Base-by-base conservation (phyloP, 2,113 vertebrate genomes). In the Ptilorrhoa leucosticta region DNA sequence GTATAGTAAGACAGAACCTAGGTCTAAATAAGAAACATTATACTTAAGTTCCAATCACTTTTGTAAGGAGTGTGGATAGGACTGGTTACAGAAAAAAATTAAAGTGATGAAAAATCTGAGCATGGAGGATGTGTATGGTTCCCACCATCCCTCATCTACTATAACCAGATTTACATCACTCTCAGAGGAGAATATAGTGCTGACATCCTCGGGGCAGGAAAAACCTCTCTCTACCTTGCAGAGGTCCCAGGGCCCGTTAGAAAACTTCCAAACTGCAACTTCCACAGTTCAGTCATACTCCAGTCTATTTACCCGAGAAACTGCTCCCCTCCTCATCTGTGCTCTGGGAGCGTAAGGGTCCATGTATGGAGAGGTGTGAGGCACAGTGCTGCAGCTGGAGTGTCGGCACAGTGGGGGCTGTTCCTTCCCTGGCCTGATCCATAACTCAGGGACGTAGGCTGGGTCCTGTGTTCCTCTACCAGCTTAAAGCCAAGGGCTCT, bases 371-470 rank as follows among this genome's bases (percentile, higher is more conserved):
- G 72, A 18, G 3, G 6, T 28, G 47, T 39, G 37, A 45, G 65
- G 37, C 0, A 0, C 7, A 9, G 60, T 33, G 60, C 58, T 50
- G 64, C 60, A 28, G 24, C 53, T 17, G 61, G 21, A 27, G 20
- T 65, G 26, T 13, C 80, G 61, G 68, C 81, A 31, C 42, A 2
- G 1, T 0, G 26, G 17, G 48, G 30, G 9, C 39, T 81, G 5
- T 10, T 70, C 70, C 60, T 73, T 51, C 86, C 64, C 69, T 28
- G 31, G 40, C 60, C 77, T 18, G 9, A 13, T 50, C 28, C 6
- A n/a, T 50, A 15, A 13, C 18, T 19, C 68, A 7, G 39, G 45
- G 14, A 10, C 0, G 0, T 5, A 15, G 37, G 22, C 53, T 71
- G 40, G 22, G 18, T 60, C 57, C 66, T n/a, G 28, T 10, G 1